Conservation (phyloP, 2,113 vertebrate species). For the Channa argus region DNA sequence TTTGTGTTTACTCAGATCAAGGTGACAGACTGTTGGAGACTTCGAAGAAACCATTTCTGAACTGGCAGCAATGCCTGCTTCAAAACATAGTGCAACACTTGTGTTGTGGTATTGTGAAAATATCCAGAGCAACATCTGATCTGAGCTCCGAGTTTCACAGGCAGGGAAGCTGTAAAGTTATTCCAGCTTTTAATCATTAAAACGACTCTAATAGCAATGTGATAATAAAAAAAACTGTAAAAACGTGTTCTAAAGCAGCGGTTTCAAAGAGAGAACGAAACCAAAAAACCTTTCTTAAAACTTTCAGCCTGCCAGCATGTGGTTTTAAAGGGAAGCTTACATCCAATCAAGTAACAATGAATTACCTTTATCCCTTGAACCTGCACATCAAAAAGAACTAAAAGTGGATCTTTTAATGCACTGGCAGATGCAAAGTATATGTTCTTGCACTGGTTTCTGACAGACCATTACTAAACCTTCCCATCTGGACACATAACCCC, state of each 20-base stretch:
- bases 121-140: not conserved
- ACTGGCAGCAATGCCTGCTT: constrained; percentile 31
- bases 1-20: constrained; percentile 69
- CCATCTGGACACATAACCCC: constrained; percentile 47
- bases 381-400: constrained; percentile 4
- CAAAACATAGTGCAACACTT: not conserved
- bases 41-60: constrained; percentile 49
- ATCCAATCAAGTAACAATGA: no score
- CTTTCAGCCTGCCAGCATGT: no score
- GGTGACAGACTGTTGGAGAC: constrained; percentile 65
- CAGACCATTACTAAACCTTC: constrained; percentile 34
- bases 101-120: not conserved
- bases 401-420: constrained; percentile 26
- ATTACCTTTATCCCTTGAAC: constrained; percentile 3
- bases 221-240: not conserved
- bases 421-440: not conserved
- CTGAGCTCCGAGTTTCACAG: not conserved
- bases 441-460: constrained; percentile 18
- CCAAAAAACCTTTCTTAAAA: not conserved
- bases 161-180: not conserved
- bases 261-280: no score
- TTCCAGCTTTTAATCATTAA: not conserved
- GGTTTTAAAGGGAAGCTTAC: no score
- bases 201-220: not conserved
- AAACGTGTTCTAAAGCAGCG: not conserved